A percentile compares a stretch with the other conserved stretches of the same genome.
Conservation (phyloP, 1,140 invertebrate genomes). For the Schmidtea mediterranea region DNA sequence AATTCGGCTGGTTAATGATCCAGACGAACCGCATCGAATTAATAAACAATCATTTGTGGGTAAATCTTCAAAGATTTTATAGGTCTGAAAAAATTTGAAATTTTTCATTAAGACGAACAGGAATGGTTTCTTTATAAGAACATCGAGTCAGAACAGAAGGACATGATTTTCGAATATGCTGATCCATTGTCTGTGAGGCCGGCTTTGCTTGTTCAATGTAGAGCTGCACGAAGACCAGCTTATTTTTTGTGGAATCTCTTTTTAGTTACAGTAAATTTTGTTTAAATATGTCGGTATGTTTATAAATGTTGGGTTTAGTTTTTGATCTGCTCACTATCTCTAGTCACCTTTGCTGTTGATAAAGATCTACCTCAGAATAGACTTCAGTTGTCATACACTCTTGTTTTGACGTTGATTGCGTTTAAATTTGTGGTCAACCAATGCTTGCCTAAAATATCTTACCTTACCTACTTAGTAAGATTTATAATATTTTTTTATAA, state of each 20-base stretch:
- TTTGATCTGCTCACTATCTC: conserved; percentile 10
- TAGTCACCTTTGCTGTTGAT: conserved; percentile 10
- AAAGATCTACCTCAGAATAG: conserved; percentile 10
- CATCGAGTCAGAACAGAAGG: neutral
- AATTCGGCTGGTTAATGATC: conserved; percentile 14
- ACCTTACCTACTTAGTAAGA: conserved; percentile 20
- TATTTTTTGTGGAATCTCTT: conserved; percentile 11
- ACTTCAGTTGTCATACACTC: conserved; percentile 11
- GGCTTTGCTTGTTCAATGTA: conserved; percentile 9
- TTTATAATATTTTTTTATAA: neutral
- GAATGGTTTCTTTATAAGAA: conserved; percentile 10
- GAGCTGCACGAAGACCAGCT: conserved; percentile 9
- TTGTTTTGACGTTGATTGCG: conserved; percentile 14
- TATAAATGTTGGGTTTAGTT: conserved; percentile 7
- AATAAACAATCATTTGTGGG: conserved; percentile 10
- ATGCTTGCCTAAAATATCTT: conserved; percentile 18
- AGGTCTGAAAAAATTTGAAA: neutral
- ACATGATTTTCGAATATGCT: neutral
- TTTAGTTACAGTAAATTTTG: conserved; percentile 9
- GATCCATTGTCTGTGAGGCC: conserved; percentile 3
- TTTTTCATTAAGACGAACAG: conserved; percentile 9
- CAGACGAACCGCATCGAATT: conserved; percentile 13
- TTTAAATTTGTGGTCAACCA: conserved; percentile 21
- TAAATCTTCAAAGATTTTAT: conserved; percentile 13
- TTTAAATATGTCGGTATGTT: neutral